Base-by-base conservation (phyloP, 2,797 vertebrate genomes). In the Argya squamiceps region DNA sequence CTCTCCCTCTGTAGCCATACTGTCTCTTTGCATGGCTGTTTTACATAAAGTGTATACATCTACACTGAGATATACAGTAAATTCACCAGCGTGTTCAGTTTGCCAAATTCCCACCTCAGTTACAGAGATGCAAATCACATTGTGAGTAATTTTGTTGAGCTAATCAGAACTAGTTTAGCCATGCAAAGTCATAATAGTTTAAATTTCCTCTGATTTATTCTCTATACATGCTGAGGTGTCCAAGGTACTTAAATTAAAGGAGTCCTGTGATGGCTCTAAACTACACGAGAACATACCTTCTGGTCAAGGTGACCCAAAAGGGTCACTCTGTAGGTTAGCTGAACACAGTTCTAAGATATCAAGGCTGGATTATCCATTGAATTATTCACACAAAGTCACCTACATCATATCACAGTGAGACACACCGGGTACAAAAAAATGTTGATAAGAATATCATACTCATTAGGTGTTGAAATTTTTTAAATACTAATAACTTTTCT, bases 1-100 rank as follows among this genome's bases (percentile, higher is more conserved):
- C 71, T 88, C 47, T 93, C 96, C 80, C 89, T 96, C 80, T 96
- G 75, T 84, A 95, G 71, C 84, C 93, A 89, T 41, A 37, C 71
- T 84, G 85, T 95, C 71, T 96, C 80, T 86, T 81, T 83, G 71
- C 76, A 82, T 85, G 80, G 46, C 36, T 92, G 59, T 77, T 95
- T 91, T 70, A 76, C 59, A 18, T 62, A 34, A 76, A 88, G 60
- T 14, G 15, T 52, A 32, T 62, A 59, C 27, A 49, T 78, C 59
- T 69, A 39, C 39, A 77, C 30, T 78, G 81, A 92, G 71, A 82
- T 77, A 68, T 7, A 76, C 37, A 92, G 39, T 56, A 78, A 91
- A 88, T 73, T 69, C 84, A 68, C 53, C 37, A 75, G 17, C 59
- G 37, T 50, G 23, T 46, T 84, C 74, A 76, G 34, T 77, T 75